A percentile compares a stretch with the other conserved stretches of the same genome.
These are phyloP conservation scores for Polydesmus complanatus DNA, from an alignment of 2,888 invertebrate genomes.

Conservation along the genomic window DNA sequence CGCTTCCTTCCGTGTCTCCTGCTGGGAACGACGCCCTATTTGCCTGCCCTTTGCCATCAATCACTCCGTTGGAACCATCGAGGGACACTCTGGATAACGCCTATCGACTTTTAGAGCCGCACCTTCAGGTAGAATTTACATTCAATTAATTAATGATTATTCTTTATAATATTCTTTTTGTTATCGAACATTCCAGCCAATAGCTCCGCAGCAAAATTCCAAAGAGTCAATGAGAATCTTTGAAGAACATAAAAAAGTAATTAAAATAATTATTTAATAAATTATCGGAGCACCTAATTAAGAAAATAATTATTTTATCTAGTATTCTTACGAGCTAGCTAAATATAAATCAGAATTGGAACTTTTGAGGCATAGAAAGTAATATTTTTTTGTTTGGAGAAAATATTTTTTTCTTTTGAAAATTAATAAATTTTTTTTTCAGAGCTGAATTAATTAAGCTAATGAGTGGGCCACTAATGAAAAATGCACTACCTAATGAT, in stretches of 20 bases:
- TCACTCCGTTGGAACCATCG: background rate
- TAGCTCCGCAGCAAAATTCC: slow-evolving; percentile 59
- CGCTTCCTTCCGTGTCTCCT: background rate
- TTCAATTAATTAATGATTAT: background rate
- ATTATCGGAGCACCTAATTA: background rate
- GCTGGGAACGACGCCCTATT: no score
- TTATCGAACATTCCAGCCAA: slow-evolving; percentile 41
- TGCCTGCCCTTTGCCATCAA: background rate
- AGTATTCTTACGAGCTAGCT: slow-evolving; percentile 74
- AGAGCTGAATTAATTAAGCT: background rate
- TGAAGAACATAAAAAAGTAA: slow-evolving; percentile 58
- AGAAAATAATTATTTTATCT: slow-evolving; percentile 18
- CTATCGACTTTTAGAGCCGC: slow-evolving; percentile 64
- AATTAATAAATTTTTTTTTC: no score
- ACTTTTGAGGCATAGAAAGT: slow-evolving; percentile 61
- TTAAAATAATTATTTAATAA: background rate
- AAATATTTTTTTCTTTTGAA: no score
- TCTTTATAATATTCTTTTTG: slow-evolving; percentile 2
- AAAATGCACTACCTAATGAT: background rate
- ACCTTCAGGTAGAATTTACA: slow-evolving; percentile 40
- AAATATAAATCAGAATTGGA: slow-evolving; percentile 76
- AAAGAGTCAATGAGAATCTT: slow-evolving; percentile 71
- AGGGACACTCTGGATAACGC: slow-evolving; percentile 47
- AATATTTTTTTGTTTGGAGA: slow-evolving; percentile 49
- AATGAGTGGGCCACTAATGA: background rate